phyloP scores from a whole-genome alignment of 2,888 invertebrate genomes.

The Eupithecia tripunctaria region DNA sequence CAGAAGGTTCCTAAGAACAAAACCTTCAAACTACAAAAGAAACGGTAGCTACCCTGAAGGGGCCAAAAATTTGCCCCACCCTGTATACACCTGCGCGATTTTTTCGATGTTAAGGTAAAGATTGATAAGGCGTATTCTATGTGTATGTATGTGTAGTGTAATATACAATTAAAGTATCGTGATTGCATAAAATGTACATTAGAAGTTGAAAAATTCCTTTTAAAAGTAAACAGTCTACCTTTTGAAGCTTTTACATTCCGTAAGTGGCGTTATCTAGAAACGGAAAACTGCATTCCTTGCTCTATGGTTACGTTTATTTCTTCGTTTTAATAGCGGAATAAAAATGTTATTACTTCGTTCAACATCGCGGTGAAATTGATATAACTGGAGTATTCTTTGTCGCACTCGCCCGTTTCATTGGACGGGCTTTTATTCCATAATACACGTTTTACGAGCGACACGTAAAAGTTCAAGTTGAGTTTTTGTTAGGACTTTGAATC shows the following conservation, averaged over 20 bases:
- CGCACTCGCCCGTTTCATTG: conserved; percentile 59
- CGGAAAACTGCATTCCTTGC: background rate
- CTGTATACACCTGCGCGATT: too few species aligned
- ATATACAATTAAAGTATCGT: background rate
- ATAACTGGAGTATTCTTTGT: conserved; percentile 63
- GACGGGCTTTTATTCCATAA: conserved; percentile 51
- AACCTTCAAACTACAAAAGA: too few species aligned
- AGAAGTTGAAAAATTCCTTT: background rate
- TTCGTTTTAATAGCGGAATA: conserved; percentile 62
- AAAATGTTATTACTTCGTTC: conserved; percentile 69
- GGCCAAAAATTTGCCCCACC: too few species aligned
- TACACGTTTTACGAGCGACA: conserved; percentile 45
- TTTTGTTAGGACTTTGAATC: conserved; percentile 38
- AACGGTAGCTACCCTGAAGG: too few species aligned
- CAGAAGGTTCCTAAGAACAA: too few species aligned
- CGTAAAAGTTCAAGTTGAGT: conserved; percentile 39
- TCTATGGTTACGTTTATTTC: conserved; percentile 52
- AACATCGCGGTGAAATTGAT: conserved; percentile 66
- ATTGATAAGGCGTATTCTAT: background rate
- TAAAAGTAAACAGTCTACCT: background rate
- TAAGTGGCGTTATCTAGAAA: background rate
- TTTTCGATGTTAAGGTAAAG: too few species aligned
- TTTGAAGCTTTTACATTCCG: background rate
- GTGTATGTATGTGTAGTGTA: too few species aligned
- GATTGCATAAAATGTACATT: background rate